Evolutionary conservation across 1,140 invertebrate genomes (phyloP).

Genomic region (Scaptomyza montana): DNA sequence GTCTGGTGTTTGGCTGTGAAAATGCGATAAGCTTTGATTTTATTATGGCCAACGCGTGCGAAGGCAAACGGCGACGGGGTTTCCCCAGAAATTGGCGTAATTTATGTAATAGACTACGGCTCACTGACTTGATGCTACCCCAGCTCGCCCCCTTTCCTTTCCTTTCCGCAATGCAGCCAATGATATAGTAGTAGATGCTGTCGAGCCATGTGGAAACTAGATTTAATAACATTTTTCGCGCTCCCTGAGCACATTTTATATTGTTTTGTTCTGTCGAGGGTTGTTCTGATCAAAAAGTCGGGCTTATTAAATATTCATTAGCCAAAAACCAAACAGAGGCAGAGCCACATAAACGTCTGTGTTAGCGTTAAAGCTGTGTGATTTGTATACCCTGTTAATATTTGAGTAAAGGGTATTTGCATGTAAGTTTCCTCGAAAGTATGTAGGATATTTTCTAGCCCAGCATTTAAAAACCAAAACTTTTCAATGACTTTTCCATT

Average conservation of each 20-base stretch:
- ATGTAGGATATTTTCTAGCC: neutral
- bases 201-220: constrained; percentile 62
- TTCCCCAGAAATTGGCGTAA: constrained; percentile 62
- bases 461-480: constrained; percentile 6
- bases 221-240: constrained; percentile 71
- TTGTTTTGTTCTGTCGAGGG: constrained; percentile 14
- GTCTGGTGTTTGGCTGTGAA: constrained; percentile 80
- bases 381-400: constrained; percentile 29
- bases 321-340: constrained; percentile 44
- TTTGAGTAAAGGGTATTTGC: neutral
- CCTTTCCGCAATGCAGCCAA: constrained; percentile 32
- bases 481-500: neutral
- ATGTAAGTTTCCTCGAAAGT: neutral
- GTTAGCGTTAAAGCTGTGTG: constrained; percentile 5
- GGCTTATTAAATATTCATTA: constrained; percentile 80
- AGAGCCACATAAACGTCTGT: constrained; percentile 20
- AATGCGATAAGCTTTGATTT: constrained; percentile 83
- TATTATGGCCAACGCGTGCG: constrained; percentile 77
- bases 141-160: neutral
- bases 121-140: constrained; percentile 38
- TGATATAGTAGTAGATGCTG: constrained; percentile 45
- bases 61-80: constrained; percentile 19
- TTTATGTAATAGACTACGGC: constrained; percentile 74
- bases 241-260: neutral
- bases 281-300: constrained; percentile 32